A percentile compares a stretch with the other conserved stretches of the same genome.
Evolutionary conservation across 2,797 vertebrate genomes (phyloP).

Genomic region (Triplophysa bombifrons): DNA sequence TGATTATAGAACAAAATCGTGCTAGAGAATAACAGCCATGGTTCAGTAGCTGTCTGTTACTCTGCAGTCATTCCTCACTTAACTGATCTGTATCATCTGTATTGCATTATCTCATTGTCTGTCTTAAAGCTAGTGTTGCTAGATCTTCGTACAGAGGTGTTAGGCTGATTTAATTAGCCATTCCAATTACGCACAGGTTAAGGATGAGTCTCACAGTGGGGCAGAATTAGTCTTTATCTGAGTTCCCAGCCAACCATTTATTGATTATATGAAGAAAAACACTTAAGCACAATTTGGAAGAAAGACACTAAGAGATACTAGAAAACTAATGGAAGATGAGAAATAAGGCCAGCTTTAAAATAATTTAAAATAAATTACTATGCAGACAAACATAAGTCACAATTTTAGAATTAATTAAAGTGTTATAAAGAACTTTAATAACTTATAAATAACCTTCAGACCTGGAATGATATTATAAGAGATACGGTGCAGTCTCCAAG

Average conservation of each 20-base stretch:
- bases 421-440: background rate
- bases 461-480: background rate
- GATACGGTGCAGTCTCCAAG: background rate
- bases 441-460: background rate
- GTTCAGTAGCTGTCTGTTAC: background rate
- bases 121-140: slow-evolving; percentile 13
- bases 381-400: no score
- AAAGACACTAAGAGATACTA: background rate
- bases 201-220: slow-evolving; percentile 43
- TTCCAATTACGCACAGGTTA: slow-evolving; percentile 44
- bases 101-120: slow-evolving; percentile 34
- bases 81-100: slow-evolving; percentile 1
- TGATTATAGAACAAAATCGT: background rate
- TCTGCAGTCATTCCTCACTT: slow-evolving; percentile 3
- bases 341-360: background rate
- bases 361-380: no score
- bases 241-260: slow-evolving; percentile 19
- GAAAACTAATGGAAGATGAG: background rate
- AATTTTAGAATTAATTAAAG: background rate
- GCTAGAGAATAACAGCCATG: background rate
- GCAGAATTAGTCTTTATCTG: slow-evolving; percentile 11
- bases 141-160: slow-evolving; percentile 32
- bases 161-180: slow-evolving; percentile 49
- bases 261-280: slow-evolving; percentile 24
- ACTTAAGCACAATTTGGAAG: background rate